Conservation (phyloP, 2,888 invertebrate species). For the Argyra leucocephala region DNA sequence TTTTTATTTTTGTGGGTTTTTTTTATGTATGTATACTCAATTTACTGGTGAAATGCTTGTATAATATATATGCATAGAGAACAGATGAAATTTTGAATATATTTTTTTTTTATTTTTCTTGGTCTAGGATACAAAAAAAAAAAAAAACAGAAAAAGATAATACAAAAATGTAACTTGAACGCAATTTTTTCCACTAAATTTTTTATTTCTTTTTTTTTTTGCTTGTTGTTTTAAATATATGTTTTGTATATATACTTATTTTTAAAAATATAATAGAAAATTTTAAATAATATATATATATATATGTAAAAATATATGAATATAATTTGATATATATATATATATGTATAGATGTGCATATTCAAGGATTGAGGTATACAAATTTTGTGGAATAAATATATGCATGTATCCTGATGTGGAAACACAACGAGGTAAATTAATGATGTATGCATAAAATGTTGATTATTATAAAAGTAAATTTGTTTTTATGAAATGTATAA, state of each 20-base stretch:
- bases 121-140: not conserved
- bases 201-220: not conserved
- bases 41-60: not conserved
- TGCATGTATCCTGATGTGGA: not conserved
- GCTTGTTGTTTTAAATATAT: not conserved
- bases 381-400: not conserved
- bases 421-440: constrained; percentile 6
- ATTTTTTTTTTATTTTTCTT: not conserved
- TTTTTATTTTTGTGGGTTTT: not conserved
- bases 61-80: not conserved
- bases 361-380: too few relatives aligned
- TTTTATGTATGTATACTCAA: not conserved
- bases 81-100: not conserved
- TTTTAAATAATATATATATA: not conserved
- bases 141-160: not conserved
- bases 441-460: constrained; percentile 3
- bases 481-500: not conserved
- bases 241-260: not conserved
- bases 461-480: constrained; percentile 1
- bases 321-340: not conserved
- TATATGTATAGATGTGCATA: not conserved
- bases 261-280: constrained; percentile 1
- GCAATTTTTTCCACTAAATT: constrained; percentile 2
- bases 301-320: not conserved
- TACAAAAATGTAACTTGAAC: not conserved